phyloP scores from a whole-genome alignment of 1,140 invertebrate genomes.

The Drosophila repleta region DNA sequence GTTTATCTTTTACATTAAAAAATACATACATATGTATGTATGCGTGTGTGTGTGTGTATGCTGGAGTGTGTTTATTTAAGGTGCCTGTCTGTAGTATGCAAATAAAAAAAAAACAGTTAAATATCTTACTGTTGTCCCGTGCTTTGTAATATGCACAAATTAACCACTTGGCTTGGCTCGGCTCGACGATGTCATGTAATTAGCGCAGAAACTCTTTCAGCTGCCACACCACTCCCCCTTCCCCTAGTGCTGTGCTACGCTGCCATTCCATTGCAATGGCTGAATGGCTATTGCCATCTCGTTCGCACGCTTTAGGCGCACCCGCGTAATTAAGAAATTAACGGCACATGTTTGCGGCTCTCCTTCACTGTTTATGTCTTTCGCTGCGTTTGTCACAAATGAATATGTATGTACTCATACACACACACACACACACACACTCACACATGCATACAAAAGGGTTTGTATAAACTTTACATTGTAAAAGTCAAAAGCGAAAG shows the following conservation, averaged over 20 bases:
- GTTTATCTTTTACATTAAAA: constrained; percentile 20
- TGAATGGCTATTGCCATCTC: constrained; percentile 63
- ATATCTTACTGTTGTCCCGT: constrained; percentile 39
- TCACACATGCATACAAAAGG: constrained; percentile 39
- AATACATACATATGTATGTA: not conserved
- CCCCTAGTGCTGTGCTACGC: too few relatives aligned
- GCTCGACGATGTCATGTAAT: constrained; percentile 74
- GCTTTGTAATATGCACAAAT: constrained; percentile 63
- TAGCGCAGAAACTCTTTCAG: constrained; percentile 70
- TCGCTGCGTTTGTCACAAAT: constrained; percentile 16
- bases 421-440: not conserved
- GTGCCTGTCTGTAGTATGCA: constrained; percentile 25
- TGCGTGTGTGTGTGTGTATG: constrained; percentile 4
- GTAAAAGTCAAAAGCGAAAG: constrained; percentile 75
- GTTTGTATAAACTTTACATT: constrained; percentile 54
- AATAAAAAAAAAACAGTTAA: constrained; percentile 42
- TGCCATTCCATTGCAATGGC: constrained; percentile 29
- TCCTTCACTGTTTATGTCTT: constrained; percentile 26
- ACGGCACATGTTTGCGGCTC: constrained; percentile 75
- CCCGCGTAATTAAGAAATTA: constrained; percentile 80
- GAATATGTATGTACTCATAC: not conserved
- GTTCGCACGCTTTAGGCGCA: constrained; percentile 29
- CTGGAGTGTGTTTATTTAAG: constrained; percentile 24
- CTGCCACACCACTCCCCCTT: constrained; percentile 2
- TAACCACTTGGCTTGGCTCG: constrained; percentile 68